phyloP scores from a whole-genome alignment of 37 sponge, comb jelly and placozoan species.

The Crambe crambe region DNA sequence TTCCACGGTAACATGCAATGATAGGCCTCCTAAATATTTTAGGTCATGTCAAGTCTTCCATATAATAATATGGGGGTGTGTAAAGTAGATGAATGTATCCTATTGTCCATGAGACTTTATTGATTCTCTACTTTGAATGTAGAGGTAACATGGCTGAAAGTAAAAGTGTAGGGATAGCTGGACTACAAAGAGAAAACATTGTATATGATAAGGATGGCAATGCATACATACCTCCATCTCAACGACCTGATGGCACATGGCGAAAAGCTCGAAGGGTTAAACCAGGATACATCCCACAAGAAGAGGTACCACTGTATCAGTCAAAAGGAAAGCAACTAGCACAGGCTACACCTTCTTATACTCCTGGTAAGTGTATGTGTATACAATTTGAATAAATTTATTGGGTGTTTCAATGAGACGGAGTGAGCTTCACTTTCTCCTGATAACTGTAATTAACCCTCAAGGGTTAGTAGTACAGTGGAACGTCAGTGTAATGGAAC shows the following conservation, averaged over 20 bases:
- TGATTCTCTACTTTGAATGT: too few species aligned
- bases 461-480: too few species aligned
- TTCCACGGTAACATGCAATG: too few species aligned
- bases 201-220: constrained; percentile 64
- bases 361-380: background rate
- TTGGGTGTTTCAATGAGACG: background rate
- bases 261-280: constrained; percentile 79
- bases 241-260: constrained; percentile 89
- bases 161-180: background rate
- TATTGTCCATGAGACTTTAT: too few species aligned
- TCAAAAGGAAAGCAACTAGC: constrained; percentile 43
- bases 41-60: too few species aligned
- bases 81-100: too few species aligned
- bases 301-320: constrained; percentile 85
- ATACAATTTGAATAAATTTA: background rate
- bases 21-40: too few species aligned
- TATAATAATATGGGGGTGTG: too few species aligned
- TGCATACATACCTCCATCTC: constrained; percentile 69
- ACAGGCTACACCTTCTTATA: background rate
- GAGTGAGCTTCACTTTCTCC: background rate
- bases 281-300: constrained; percentile 88
- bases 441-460: too few species aligned
- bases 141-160: constrained; percentile 8
- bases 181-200: constrained; percentile 53
- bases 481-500: too few species aligned